These are phyloP conservation scores for Bolborhynchus lineola DNA, from an alignment of 2,113 vertebrate genomes.

Conservation along the genomic window DNA sequence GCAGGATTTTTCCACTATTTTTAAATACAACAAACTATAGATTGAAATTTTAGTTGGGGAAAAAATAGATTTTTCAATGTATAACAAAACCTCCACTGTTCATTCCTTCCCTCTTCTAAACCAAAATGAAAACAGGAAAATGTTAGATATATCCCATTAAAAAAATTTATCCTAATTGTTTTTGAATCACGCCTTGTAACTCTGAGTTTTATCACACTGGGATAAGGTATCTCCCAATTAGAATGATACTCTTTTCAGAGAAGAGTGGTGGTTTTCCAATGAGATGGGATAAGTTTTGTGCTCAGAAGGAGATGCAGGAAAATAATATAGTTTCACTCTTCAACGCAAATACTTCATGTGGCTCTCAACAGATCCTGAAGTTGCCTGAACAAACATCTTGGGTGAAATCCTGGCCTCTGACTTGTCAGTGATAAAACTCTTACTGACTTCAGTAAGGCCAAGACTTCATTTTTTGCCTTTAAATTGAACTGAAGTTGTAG, in stretches of 20 bases:
- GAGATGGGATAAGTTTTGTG: background rate
- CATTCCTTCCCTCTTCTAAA: background rate
- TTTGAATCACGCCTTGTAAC: background rate
- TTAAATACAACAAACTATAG: accelerated
- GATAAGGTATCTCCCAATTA: background rate
- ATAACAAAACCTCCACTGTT: background rate
- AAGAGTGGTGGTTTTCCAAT: background rate
- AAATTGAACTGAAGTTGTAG: constrained; percentile 49
- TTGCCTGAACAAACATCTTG: constrained; percentile 39
- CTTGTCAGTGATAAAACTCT: constrained; percentile 23
- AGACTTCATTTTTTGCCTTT: constrained; percentile 51
- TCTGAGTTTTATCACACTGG: background rate
- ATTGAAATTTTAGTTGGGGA: background rate
- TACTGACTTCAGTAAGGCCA: constrained; percentile 31
- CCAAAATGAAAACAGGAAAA: background rate
- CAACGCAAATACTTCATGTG: constrained; percentile 37
- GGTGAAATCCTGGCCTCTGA: constrained; percentile 21
- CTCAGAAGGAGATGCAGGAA: background rate
- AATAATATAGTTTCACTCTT: background rate
- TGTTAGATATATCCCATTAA: background rate
- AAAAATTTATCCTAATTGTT: background rate
- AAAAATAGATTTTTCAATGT: background rate
- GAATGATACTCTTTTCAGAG: background rate
- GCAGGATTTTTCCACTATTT: background rate
- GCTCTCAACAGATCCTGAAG: constrained; percentile 36